Percentiles rank a stretch among this genome's conserved stretches.
These are phyloP conservation scores for Tetragnatha montana DNA, from an alignment of 2,888 invertebrate genomes.

Conservation along the genomic window DNA sequence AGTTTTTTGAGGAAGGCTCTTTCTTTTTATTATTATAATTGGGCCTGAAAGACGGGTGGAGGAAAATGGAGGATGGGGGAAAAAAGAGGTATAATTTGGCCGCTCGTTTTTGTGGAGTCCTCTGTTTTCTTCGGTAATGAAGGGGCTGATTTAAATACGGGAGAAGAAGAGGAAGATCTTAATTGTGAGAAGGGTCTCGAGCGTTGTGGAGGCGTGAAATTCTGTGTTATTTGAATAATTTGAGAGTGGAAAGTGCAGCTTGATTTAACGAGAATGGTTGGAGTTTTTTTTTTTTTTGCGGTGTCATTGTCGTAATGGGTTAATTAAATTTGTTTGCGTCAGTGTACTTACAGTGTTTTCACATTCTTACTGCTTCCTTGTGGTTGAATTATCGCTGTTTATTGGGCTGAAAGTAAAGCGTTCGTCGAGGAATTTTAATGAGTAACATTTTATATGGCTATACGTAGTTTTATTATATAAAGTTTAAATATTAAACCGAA, in stretches of 20 bases:
- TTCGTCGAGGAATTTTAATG: too few species aligned
- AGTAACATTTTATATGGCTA: too few species aligned
- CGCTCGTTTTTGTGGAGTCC: neutral
- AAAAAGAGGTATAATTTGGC: neutral
- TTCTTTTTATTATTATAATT: constrained; percentile 46
- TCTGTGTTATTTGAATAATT: neutral
- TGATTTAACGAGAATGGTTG: neutral
- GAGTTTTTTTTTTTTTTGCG: neutral
- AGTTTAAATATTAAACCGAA: too few species aligned
- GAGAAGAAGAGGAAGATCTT: neutral
- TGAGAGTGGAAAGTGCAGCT: neutral
- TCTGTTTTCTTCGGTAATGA: constrained; percentile 25
- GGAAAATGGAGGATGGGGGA: neutral
- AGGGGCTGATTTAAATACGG: constrained; percentile 26
- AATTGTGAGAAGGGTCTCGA: constrained; percentile 2
- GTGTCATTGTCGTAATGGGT: neutral
- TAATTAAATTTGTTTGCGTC: neutral
- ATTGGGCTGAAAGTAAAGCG: too few species aligned
- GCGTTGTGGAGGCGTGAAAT: neutral
- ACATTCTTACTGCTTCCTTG: neutral
- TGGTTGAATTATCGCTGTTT: too few species aligned
- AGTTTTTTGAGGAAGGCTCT: neutral
- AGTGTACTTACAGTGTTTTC: neutral
- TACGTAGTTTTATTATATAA: too few species aligned
- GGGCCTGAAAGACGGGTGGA: constrained; percentile 11